phyloP scores from a whole-genome alignment of 2,888 invertebrate species.

The Leptopilina drosophilae region DNA sequence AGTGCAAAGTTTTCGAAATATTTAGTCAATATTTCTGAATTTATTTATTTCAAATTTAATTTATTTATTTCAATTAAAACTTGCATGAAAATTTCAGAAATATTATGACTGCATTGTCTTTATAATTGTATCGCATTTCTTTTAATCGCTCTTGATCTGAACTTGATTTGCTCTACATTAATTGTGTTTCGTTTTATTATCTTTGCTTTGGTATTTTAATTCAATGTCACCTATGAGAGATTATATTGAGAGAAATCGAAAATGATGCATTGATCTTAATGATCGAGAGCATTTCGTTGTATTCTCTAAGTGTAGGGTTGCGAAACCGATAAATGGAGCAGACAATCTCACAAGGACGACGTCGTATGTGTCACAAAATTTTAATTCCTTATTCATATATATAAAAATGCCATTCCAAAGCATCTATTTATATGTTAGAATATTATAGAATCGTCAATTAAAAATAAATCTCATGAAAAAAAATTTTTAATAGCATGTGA shows the following conservation, averaged over 20 bases:
- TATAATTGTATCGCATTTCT: no score
- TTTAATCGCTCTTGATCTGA: no score
- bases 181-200: background rate
- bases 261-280: slow-evolving; percentile 41
- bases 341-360: slow-evolving; percentile 65
- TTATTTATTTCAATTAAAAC: no score
- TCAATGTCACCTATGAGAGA: slow-evolving; percentile 39
- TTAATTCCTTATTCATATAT: slow-evolving; percentile 11
- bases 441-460: background rate
- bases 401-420: background rate
- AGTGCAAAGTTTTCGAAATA: no score
- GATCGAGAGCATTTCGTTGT: slow-evolving; percentile 12
- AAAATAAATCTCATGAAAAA: background rate
- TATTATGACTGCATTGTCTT: no score
- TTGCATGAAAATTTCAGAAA: no score
- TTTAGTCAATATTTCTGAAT: no score
- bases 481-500: background rate
- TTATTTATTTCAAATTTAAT: no score
- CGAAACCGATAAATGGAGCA: slow-evolving; percentile 68
- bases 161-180: background rate
- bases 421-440: background rate
- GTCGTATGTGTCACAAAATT: slow-evolving; percentile 57
- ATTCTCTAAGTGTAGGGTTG: slow-evolving; percentile 61
- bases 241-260: slow-evolving; percentile 28
- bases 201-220: slow-evolving; percentile 58